A percentile compares a stretch with the other conserved stretches of the same genome.
phyloP scores from a whole-genome alignment of 2,888 invertebrate genomes.

The Tetranychus piercei region DNA sequence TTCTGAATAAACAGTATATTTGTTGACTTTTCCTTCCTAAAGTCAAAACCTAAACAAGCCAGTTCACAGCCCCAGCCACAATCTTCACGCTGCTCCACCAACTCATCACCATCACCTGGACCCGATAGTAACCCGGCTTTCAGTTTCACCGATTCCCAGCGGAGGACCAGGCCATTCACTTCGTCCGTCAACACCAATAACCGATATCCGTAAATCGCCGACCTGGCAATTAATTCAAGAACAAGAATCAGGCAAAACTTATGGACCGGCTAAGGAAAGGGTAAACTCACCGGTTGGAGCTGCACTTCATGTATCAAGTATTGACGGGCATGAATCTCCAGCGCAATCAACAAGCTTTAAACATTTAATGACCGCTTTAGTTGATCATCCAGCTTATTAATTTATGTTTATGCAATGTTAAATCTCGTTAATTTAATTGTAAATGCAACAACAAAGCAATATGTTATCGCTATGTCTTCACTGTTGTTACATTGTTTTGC shows the following conservation, averaged over 20 bases:
- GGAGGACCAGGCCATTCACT: neutral
- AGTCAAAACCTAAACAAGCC: neutral
- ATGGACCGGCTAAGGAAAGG: neutral
- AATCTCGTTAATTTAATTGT: neutral
- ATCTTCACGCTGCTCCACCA: neutral
- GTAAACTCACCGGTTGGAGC: neutral
- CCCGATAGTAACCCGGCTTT: neutral
- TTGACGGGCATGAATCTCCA: neutral
- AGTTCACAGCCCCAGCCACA: neutral
- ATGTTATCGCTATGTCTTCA: too few species aligned
- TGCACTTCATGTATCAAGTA: constrained; percentile 7
- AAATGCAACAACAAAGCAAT: neutral
- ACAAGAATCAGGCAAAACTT: neutral
- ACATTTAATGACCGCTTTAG: neutral
- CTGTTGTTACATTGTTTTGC: too few species aligned
- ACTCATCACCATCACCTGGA: neutral
- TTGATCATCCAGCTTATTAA: constrained; percentile 8
- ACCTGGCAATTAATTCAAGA: constrained; percentile 11
- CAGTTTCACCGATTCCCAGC: neutral
- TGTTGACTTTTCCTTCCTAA: neutral
- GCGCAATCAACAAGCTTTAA: constrained; percentile 1
- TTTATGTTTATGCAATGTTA: neutral
- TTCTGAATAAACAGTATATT: neutral
- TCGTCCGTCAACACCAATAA: constrained; percentile 3
- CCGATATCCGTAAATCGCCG: constrained; percentile 1